Evolutionary conservation across 2,888 invertebrate species (phyloP).

Genomic region (Chorisops tibialis): DNA sequence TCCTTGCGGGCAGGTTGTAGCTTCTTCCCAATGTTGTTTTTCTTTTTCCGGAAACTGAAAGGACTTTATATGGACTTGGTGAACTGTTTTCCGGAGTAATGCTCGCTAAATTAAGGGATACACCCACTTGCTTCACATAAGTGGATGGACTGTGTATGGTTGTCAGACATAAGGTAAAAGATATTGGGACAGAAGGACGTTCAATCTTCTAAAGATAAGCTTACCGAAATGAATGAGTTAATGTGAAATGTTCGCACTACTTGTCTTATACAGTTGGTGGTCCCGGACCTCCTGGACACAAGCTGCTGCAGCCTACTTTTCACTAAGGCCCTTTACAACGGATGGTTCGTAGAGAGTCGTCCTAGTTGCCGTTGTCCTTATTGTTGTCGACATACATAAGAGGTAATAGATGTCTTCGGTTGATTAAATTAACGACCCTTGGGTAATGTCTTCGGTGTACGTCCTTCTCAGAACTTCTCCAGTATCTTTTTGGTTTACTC

Average conservation of each 20-base stretch:
- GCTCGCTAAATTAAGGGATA: conserved; percentile 14
- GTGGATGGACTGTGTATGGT: neutral
- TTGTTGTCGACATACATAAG: neutral
- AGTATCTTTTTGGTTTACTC: neutral
- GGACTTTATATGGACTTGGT: neutral
- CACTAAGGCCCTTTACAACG: too few relatives aligned
- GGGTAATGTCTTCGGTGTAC: conserved; percentile 23
- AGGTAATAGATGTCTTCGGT: conserved; percentile 28
- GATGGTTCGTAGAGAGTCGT: neutral
- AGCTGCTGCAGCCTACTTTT: neutral
- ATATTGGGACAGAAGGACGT: too few relatives aligned
- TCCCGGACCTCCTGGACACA: too few relatives aligned
- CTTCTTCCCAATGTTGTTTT: neutral
- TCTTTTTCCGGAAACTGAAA: neutral
- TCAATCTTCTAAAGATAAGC: conserved; percentile 9
- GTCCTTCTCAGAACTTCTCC: neutral
- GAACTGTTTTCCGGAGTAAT: conserved; percentile 11
- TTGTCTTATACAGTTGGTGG: neutral
- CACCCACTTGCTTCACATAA: neutral
- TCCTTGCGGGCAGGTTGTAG: neutral
- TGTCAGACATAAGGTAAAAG: neutral
- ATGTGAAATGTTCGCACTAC: conserved; percentile 9
- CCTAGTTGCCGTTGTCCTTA: neutral
- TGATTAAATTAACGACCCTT: conserved; percentile 30
- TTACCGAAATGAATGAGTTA: conserved; percentile 25